phyloP scores from a whole-genome alignment of 2,113 vertebrate species.

The Axis porcinus region DNA sequence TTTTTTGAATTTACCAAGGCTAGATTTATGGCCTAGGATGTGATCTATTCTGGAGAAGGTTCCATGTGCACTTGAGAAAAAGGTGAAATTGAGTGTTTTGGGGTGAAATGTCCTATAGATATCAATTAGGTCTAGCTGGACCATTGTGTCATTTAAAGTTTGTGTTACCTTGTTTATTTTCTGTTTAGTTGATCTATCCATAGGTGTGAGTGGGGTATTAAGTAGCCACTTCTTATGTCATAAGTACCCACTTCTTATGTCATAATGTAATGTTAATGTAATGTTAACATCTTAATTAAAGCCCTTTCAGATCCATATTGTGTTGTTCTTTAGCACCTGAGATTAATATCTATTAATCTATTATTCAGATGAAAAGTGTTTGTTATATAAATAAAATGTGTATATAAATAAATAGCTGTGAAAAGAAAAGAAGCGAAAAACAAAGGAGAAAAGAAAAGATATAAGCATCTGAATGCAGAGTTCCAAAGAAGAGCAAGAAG shows the following conservation, averaged over 20 bases:
- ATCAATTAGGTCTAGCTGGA: no score
- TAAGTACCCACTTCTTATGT: not conserved
- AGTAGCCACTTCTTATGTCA: no score
- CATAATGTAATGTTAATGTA: not conserved
- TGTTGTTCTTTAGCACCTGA: not conserved
- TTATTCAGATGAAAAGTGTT: not conserved
- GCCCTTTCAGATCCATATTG: not conserved
- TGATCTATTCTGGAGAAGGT: no score
- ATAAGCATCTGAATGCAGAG: not conserved
- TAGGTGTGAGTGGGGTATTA: no score
- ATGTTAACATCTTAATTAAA: constrained; percentile 9
- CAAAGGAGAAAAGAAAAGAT: not conserved
- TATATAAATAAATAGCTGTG: not conserved
- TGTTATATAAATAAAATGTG: not conserved
- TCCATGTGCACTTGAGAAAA: no score
- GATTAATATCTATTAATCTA: not conserved
- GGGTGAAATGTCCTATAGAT: no score
- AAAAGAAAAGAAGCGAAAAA: not conserved
- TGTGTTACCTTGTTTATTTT: no score
- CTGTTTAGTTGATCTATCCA: no score
- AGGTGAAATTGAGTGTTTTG: no score
- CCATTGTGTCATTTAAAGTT: no score
- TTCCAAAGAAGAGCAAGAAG: not conserved
- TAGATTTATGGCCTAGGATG: no score
- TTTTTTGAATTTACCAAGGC: no score